Evolutionary conservation across 2,888 invertebrate genomes (phyloP).

Genomic region (Caenorhabditis becei): DNA sequence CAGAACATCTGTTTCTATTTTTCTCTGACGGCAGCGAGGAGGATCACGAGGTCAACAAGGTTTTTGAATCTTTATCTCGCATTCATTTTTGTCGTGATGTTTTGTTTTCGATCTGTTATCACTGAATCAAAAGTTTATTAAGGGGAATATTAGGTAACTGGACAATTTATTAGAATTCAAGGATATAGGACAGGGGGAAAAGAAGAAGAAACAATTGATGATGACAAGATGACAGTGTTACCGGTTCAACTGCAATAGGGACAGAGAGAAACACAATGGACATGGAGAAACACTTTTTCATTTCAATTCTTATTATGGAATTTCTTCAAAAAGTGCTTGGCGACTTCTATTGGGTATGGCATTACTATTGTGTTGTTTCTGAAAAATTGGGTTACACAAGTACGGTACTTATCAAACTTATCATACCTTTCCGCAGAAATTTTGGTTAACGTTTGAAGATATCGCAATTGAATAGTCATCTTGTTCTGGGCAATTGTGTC

Average conservation of each 20-base stretch:
- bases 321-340: conserved; percentile 66
- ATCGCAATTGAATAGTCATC: conserved; percentile 94
- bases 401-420: neutral
- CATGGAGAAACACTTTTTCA: no score
- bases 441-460: conserved; percentile 84
- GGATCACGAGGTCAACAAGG: conserved; percentile 51
- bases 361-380: conserved; percentile 78
- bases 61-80: conserved; percentile 31
- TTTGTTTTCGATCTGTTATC: neutral
- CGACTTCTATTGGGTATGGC: conserved; percentile 77
- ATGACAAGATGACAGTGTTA: conserved; percentile 33
- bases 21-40: conserved; percentile 5
- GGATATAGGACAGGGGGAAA: neutral
- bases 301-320: conserved; percentile 36
- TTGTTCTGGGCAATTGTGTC: conserved; percentile 95
- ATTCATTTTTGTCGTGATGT: neutral
- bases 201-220: conserved; percentile 30
- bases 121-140: no score
- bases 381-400: conserved; percentile 1
- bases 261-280: conserved; percentile 3
- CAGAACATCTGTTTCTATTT: conserved; percentile 61
- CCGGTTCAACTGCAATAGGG: conserved; percentile 47
- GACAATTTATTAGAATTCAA: conserved; percentile 7
- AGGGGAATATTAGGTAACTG: no score
- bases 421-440: conserved; percentile 71